Evolutionary conservation across 2,113 vertebrate genomes (phyloP).

Genomic region (Protobothrops mucrosquamatus): DNA sequence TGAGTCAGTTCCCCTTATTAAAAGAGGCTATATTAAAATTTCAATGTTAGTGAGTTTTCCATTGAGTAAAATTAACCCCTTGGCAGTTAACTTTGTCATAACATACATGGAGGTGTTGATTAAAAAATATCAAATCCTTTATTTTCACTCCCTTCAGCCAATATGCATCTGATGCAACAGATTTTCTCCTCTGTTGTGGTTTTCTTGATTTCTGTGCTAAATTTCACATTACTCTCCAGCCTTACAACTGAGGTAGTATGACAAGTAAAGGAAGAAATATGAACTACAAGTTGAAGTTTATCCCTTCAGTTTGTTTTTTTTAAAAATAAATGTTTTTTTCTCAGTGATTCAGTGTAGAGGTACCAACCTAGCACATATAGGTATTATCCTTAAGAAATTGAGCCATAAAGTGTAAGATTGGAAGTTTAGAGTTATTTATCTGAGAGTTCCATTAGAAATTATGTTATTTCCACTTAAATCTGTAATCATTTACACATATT

Average conservation of each 20-base stretch:
- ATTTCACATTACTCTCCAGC: not conserved
- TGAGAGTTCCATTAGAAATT: not conserved
- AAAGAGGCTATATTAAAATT: conserved; percentile 32
- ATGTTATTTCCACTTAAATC: not conserved
- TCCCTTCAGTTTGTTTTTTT: not conserved
- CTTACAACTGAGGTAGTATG: not conserved
- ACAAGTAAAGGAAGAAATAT: not conserved
- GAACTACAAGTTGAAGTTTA: not conserved
- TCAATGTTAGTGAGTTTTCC: conserved; percentile 36
- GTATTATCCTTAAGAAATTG: not conserved
- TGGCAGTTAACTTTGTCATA: not conserved
- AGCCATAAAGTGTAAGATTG: not conserved
- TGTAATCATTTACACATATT: not conserved
- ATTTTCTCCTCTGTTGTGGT: not conserved
- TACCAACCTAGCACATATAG: not conserved
- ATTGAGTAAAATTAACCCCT: not conserved
- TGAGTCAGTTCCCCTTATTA: conserved; percentile 35
- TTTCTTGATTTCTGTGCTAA: not conserved
- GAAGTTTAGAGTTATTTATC: not conserved
- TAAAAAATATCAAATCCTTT: not conserved
- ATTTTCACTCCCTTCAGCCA: not conserved
- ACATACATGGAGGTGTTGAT: not conserved
- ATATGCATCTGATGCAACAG: not conserved
- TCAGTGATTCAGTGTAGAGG: not conserved
- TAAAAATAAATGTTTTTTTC: not conserved